Conservation (phyloP, 2,888 invertebrate species). For the Tenodera sinensis region DNA sequence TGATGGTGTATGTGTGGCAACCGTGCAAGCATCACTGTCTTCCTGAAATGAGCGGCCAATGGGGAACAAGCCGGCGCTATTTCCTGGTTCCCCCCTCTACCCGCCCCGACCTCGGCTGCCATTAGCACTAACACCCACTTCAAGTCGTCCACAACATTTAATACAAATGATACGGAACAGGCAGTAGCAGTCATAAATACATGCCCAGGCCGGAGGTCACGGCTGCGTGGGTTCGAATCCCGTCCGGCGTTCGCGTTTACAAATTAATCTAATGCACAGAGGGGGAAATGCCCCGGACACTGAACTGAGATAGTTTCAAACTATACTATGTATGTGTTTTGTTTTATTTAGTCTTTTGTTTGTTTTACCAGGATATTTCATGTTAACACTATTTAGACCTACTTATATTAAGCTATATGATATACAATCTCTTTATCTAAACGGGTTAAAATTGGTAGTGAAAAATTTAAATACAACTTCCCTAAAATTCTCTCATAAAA, state of each 20-base stretch:
- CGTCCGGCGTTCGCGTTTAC: background rate
- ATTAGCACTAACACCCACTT: slow-evolving; percentile 18
- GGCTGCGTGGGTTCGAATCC: background rate
- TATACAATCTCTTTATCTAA: no score
- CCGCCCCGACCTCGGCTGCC: background rate
- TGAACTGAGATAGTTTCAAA: no score
- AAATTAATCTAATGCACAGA: no score
- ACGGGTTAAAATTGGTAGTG: no score
- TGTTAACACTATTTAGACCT: no score
- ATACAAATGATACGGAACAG: background rate
- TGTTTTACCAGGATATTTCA: no score
- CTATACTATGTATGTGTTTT: no score
- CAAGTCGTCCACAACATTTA: background rate
- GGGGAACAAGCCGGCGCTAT: slow-evolving; percentile 21
- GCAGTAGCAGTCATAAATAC: background rate
- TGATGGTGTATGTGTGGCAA: slow-evolving; percentile 16
- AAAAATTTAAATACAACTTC: no score
- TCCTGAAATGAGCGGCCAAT: slow-evolving; percentile 26
- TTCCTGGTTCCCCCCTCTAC: slow-evolving; percentile 20
- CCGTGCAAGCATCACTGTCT: slow-evolving; percentile 12
- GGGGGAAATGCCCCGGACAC: no score
- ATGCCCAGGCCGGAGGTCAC: background rate
- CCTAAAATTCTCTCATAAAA: no score
- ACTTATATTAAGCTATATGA: no score
- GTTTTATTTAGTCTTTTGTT: no score